Evolutionary conservation across 2,888 invertebrate genomes (phyloP).

Genomic region (Calliscelio sp.): DNA sequence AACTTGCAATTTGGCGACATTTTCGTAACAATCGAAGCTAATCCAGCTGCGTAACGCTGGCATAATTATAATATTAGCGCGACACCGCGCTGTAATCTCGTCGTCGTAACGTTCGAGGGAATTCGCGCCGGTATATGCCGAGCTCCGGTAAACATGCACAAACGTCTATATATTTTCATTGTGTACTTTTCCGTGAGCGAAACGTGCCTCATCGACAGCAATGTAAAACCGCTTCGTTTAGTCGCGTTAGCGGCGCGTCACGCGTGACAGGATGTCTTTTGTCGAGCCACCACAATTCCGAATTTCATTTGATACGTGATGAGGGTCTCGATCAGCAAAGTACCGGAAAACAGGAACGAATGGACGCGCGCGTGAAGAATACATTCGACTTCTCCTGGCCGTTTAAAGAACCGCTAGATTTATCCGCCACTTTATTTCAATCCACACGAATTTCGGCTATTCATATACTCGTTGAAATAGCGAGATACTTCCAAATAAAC

Average conservation of each 20-base stretch:
- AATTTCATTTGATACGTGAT: slow-evolving; percentile 74
- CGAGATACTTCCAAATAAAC: slow-evolving; percentile 10
- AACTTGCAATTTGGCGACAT: no score
- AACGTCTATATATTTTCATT: slow-evolving; percentile 48
- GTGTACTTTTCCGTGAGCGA: slow-evolving; percentile 50
- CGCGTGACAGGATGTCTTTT: slow-evolving; percentile 73
- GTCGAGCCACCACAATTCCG: slow-evolving; percentile 71
- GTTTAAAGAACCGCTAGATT: slow-evolving; percentile 58
- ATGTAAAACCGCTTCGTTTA: slow-evolving; percentile 61
- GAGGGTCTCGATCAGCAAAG: slow-evolving; percentile 67
- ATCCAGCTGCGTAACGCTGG: neutral
- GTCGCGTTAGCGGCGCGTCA: slow-evolving; percentile 67
- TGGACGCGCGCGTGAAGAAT: slow-evolving; percentile 63
- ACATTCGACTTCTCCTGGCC: slow-evolving; percentile 44
- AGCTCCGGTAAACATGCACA: slow-evolving; percentile 23
- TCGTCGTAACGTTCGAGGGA: neutral
- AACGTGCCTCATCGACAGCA: slow-evolving; percentile 61
- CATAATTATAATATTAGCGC: neutral
- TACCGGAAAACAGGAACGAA: slow-evolving; percentile 70
- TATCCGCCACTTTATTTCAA: slow-evolving; percentile 69
- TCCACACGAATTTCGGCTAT: slow-evolving; percentile 44
- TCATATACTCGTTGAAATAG: slow-evolving; percentile 32
- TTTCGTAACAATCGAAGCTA: neutral
- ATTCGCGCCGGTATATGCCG: slow-evolving; percentile 7
- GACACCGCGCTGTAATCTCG: neutral